phyloP scores from a whole-genome alignment of 2,888 invertebrate species.

The Lochmaea crataegi region DNA sequence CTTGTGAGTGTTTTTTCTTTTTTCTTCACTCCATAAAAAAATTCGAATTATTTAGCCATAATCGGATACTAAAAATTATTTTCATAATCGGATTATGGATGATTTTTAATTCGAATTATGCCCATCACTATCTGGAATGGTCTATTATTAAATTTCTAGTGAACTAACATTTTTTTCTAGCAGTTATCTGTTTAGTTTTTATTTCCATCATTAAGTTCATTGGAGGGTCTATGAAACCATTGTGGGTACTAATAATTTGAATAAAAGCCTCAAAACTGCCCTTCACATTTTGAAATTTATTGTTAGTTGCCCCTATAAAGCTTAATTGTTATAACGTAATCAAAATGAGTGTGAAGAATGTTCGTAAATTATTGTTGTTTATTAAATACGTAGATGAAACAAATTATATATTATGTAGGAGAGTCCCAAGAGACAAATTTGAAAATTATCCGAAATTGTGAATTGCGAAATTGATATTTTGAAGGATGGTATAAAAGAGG shows the following conservation, averaged over 20 bases:
- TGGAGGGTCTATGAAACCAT: not conserved
- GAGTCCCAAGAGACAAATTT: conserved; percentile 43
- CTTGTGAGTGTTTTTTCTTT: too few species aligned
- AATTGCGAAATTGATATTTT: conserved; percentile 43
- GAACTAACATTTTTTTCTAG: too few species aligned
- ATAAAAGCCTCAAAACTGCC: conserved; percentile 43
- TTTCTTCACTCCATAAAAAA: too few species aligned
- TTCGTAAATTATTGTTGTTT: conserved; percentile 34
- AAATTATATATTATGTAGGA: conserved; percentile 27
- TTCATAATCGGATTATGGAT: too few species aligned
- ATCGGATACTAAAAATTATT: too few species aligned
- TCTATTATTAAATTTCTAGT: too few species aligned
- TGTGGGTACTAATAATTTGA: not conserved
- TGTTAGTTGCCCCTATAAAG: conserved; percentile 33
- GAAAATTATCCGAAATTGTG: conserved; percentile 60
- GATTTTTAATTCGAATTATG: too few species aligned
- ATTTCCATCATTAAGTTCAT: not conserved
- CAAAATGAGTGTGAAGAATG: conserved; percentile 33
- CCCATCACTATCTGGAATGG: too few species aligned
- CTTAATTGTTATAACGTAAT: conserved; percentile 41
- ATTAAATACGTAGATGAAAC: conserved; percentile 36
- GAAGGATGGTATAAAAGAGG: conserved; percentile 25
- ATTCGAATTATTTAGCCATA: too few species aligned
- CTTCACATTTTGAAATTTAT: conserved; percentile 33
- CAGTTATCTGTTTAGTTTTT: not conserved